Conservation (phyloP, 2,888 invertebrate genomes). For the Argyresthia goedartella region DNA sequence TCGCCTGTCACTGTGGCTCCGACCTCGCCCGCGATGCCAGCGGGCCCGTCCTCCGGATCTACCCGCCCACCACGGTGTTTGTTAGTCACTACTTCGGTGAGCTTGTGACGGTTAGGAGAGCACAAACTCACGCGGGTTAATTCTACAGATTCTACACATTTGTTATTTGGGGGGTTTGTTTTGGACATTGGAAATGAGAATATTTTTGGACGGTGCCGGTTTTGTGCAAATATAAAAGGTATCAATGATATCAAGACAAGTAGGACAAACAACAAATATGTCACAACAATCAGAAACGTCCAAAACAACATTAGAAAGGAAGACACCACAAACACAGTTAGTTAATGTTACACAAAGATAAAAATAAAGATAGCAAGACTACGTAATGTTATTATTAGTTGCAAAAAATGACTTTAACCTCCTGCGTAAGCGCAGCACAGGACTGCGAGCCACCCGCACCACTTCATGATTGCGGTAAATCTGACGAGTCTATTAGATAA, state of each 20-base stretch:
- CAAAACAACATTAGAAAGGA: not conserved
- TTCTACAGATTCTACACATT: too few relatives aligned
- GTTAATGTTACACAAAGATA: not conserved
- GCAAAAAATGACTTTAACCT: conserved; percentile 31
- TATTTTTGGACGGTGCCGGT: too few relatives aligned
- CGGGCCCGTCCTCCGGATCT: conserved; percentile 72
- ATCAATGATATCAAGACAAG: too few relatives aligned
- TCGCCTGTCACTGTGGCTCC: conserved; percentile 76
- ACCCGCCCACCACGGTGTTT: conserved; percentile 34
- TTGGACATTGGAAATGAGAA: too few relatives aligned
- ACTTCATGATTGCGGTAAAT: conserved; percentile 18
- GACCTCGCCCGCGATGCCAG: conserved; percentile 77
- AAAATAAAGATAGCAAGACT: not conserved
- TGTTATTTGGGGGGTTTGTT: too few relatives aligned
- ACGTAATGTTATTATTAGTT: conserved; percentile 14
- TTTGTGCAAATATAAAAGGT: too few relatives aligned
- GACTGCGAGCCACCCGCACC: conserved; percentile 25
- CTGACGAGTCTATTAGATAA: not conserved
- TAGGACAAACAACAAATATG: too few relatives aligned
- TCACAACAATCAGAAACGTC: not conserved
- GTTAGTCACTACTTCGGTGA: conserved; percentile 29
- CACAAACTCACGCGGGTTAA: too few relatives aligned
- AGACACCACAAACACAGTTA: not conserved
- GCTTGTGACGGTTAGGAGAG: conserved; percentile 10
- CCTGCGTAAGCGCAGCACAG: conserved; percentile 30